These are phyloP conservation scores for Xylocampa areola DNA, from an alignment of 2,888 invertebrate species.

Conservation along the genomic window DNA sequence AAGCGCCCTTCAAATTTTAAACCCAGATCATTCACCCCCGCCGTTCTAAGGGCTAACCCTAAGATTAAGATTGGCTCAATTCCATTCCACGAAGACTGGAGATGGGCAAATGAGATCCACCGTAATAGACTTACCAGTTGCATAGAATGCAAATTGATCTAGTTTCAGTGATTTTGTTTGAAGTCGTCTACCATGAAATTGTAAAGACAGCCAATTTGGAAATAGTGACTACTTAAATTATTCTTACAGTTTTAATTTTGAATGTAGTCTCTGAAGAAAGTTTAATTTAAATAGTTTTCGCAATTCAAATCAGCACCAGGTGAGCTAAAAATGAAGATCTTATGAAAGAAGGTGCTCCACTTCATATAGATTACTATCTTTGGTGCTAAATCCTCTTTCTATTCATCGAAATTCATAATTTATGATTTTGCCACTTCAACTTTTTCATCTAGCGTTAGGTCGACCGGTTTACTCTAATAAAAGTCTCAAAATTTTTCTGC, in stretches of 20 bases:
- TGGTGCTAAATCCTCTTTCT: slow-evolving; percentile 27
- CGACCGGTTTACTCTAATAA: slow-evolving; percentile 28
- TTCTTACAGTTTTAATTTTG: slow-evolving; percentile 15
- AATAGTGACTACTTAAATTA: slow-evolving; percentile 3
- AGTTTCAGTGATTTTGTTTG: slow-evolving; percentile 34
- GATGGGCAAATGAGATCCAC: slow-evolving; percentile 35
- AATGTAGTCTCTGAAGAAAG: slow-evolving; percentile 19
- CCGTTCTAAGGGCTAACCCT: slow-evolving; percentile 41
- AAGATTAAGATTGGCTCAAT: slow-evolving; percentile 64
- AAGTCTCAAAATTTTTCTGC: too few species aligned
- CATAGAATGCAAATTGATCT: slow-evolving; percentile 46
- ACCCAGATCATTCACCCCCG: slow-evolving; percentile 32
- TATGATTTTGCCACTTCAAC: slow-evolving; percentile 25
- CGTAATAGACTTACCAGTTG: slow-evolving; percentile 37
- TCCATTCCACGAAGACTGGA: slow-evolving; percentile 50
- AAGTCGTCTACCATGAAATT: slow-evolving; percentile 34
- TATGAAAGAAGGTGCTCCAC: slow-evolving; percentile 22
- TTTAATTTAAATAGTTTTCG: slow-evolving; percentile 32
- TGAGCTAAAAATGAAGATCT: slow-evolving; percentile 35
- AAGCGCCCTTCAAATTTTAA: slow-evolving; percentile 51
- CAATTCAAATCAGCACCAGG: slow-evolving; percentile 7
- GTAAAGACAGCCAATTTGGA: slow-evolving; percentile 17
- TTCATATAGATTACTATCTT: slow-evolving; percentile 40
- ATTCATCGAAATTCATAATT: slow-evolving; percentile 22
- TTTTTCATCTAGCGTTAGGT: slow-evolving; percentile 15